Evolutionary conservation across 2,797 vertebrate species (phyloP).

Genomic region (Chrosomus eos): DNA sequence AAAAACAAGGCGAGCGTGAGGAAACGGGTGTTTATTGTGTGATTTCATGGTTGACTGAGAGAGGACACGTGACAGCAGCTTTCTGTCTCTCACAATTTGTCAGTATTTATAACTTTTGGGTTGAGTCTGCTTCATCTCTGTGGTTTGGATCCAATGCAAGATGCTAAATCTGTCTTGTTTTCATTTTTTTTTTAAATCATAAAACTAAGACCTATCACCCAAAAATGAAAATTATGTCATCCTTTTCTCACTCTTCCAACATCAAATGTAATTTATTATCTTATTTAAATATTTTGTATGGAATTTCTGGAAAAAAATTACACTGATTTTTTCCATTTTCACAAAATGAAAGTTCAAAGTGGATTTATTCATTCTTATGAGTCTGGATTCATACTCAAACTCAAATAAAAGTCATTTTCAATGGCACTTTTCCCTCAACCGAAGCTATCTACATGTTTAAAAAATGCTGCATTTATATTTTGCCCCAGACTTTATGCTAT

Average conservation of each 20-base stretch:
- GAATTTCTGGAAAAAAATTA: background rate
- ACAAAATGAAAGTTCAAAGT: background rate
- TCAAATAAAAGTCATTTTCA: background rate
- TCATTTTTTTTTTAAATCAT: background rate
- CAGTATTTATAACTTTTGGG: conserved; percentile 2
- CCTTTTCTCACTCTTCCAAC: background rate
- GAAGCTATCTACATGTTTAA: background rate
- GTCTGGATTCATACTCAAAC: background rate
- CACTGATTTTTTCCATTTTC: background rate
- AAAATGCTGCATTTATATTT: background rate
- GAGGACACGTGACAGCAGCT: background rate
- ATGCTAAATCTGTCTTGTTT: background rate
- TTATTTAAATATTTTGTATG: background rate
- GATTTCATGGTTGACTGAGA: conserved; percentile 2
- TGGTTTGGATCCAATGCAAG: background rate
- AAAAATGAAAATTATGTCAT: background rate
- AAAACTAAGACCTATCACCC: background rate
- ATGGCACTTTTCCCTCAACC: background rate
- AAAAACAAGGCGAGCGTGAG: background rate
- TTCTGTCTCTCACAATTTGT: background rate
- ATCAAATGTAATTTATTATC: background rate
- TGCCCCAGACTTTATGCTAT: background rate
- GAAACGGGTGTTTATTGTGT: conserved; percentile 15
- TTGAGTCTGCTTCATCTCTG: background rate
- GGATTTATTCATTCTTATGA: background rate